Evolutionary conservation across 2,888 invertebrate species (phyloP), one percentile per base, ranked within the genome.

Genomic region (Baccha elongata): DNA sequence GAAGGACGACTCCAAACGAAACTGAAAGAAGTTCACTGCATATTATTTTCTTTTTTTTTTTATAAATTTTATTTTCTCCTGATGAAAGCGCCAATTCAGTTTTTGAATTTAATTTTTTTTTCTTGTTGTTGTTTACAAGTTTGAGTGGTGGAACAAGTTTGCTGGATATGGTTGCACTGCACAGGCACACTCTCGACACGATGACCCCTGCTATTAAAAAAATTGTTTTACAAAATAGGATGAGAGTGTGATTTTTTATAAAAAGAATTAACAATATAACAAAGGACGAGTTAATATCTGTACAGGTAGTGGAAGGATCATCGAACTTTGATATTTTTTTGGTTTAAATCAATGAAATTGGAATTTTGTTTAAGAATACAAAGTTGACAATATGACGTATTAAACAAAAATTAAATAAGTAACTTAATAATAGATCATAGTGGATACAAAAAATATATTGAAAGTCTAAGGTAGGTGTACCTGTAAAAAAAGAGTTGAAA

Each of bases 1-100:
- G 89, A 89, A 88, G 87, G 88, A 87, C 87, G 88, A 85, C 86
- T 86, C 87, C 86, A 84, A 83, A 83, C 68, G 83, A 83, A 83
- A 83, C 83, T 46, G 78, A 83, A 78, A 83, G 78, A 83, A 76
- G 76, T 58, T 73, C 76, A 62, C 67, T 21, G 40, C 40, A 23
- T 64, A 58, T 58, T 58, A 58, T 58, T 32, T 35, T 62, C 23
- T 53, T 42, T 53, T 40, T 55, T 65, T 58, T 23, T 42, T 40
- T 29, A 26, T 58, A 35, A 40, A 23, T 69, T 69, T 40, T 50
- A 21, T 60, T 60, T 32, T 29, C 15, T 26, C 44, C 35, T 60
- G 42, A 62, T 53, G 46, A 69, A 76, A 71, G 64, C 72, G 42
- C 52, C 48, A 46, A 79, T 53, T 72, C 46, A 52, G 65, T 52